Evolutionary conservation across 1,140 invertebrate genomes (phyloP).

Genomic region (Charaxes varanes): DNA sequence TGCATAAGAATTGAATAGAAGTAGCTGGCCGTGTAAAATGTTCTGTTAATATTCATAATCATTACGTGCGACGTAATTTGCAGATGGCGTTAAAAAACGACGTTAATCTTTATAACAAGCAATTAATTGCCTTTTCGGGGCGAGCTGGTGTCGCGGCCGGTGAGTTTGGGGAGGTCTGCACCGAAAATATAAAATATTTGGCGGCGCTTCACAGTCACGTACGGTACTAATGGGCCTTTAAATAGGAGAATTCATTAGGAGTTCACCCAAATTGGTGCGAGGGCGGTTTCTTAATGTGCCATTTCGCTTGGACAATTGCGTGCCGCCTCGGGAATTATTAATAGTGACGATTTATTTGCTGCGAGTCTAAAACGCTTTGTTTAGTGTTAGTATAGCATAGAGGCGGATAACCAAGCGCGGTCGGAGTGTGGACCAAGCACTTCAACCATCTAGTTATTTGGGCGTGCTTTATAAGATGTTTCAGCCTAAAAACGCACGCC

Average conservation of each 20-base stretch:
- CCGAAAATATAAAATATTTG: slow-evolving; percentile 22
- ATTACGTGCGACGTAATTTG: background rate
- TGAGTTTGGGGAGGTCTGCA: slow-evolving; percentile 16
- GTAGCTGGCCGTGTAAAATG: background rate
- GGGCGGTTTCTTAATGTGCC: slow-evolving; percentile 18
- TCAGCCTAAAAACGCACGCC: too few relatives aligned
- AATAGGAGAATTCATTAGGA: slow-evolving; percentile 32
- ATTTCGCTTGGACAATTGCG: slow-evolving; percentile 11
- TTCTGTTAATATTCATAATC: background rate
- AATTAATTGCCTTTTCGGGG: slow-evolving; percentile 15
- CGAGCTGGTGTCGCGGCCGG: slow-evolving; percentile 10
- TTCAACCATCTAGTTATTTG: too few relatives aligned
- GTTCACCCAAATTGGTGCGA: slow-evolving; percentile 23
- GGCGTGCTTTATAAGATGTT: too few relatives aligned
- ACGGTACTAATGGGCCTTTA: slow-evolving; percentile 30
- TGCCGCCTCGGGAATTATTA: slow-evolving; percentile 14
- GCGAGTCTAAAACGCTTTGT: too few relatives aligned
- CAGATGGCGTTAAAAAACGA: slow-evolving; percentile 13
- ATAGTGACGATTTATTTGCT: background rate
- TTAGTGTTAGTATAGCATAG: too few relatives aligned
- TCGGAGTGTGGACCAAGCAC: too few relatives aligned
- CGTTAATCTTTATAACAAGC: slow-evolving; percentile 22
- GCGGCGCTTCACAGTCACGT: slow-evolving; percentile 27
- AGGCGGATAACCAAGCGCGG: too few relatives aligned
- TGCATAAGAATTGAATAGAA: too few relatives aligned